A percentile compares a stretch with the other conserved stretches of the same genome.
These are phyloP conservation scores for Nothura maculosa DNA, from an alignment of 2,797 vertebrate species.

Conservation along the genomic window DNA sequence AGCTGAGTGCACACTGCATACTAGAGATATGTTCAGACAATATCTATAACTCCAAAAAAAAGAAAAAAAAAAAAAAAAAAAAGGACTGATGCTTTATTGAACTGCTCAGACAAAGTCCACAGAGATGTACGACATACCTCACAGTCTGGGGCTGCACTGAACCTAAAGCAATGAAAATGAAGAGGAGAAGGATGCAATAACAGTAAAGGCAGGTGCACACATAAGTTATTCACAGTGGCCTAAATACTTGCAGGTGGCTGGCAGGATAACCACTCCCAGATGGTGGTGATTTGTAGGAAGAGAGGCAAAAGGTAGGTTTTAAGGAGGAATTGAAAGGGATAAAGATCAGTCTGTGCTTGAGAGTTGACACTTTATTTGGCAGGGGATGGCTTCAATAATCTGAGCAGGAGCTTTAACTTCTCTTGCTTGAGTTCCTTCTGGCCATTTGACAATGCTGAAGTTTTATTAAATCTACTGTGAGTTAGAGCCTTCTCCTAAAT, in stretches of 20 bases:
- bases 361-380: not conserved
- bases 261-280: not conserved
- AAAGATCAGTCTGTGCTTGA: not conserved
- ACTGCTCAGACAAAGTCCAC: not conserved
- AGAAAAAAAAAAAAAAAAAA: not conserved
- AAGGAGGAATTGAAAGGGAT: not conserved
- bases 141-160: not conserved
- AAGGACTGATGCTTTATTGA: not conserved
- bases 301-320: not conserved
- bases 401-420: not conserved
- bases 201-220: not conserved
- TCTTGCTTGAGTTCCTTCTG: not conserved
- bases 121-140: not conserved
- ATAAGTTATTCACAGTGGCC: not conserved
- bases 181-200: not conserved
- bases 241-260: not conserved
- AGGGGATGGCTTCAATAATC: not conserved
- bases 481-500: not conserved
- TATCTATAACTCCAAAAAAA: not conserved
- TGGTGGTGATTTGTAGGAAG: not conserved
- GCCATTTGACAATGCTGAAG: not conserved
- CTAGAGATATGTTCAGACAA: not conserved
- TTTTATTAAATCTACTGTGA: constrained; percentile 2
- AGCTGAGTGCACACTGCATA: accelerated
- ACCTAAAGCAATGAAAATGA: not conserved